Base-by-base conservation (phyloP, 2,888 invertebrate species). In the Hypomecis punctinalis region DNA sequence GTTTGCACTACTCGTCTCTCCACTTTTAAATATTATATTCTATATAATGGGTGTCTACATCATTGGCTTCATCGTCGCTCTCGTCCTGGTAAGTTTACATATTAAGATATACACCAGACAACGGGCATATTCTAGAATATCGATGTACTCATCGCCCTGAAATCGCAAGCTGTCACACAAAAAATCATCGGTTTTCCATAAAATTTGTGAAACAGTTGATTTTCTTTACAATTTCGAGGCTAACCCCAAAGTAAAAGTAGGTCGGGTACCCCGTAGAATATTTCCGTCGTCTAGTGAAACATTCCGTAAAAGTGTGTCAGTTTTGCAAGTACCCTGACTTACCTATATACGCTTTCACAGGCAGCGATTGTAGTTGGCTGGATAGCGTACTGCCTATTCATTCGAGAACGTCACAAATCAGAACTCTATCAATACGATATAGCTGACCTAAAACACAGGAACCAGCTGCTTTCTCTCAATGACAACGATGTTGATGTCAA, bases 301-400 rank as follows among this genome's bases (percentile, higher is more conserved):
- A 51, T 51, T 39, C 13, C 5, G 39, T 13, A 13, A 7, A 8
- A 7, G 46, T 51, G 60, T 61, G 63, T 55, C 49, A 48, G 51
- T 60, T 51, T 56, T 54, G 48, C 58, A 69, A 40, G 36, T 13
- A 39, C 13, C 6, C 40, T 52, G 40, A 52, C 33, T 6, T 43
- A 23, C 3, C 23, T 23, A 23, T 45, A 42, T 35, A 52, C 46
- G 40, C 46, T 64, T 13, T 75, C 73, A 39, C 88, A 92, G 92
- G 89, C 91, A 23, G 80, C 77, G 13, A 65, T 91, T 10, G 83
- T 91, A 42, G 61, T 90, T 36, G 75, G 76, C 43, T 92, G 90
- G 89, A 86, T 93, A 76, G 82, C 88, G 5, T 92, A 88, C 76
- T 91, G 90, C 73, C 89, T 93, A 91, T 93, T 93, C 72, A 76